Base-by-base conservation (phyloP, 2,797 vertebrate species). In the Luscinia megarhynchos region DNA sequence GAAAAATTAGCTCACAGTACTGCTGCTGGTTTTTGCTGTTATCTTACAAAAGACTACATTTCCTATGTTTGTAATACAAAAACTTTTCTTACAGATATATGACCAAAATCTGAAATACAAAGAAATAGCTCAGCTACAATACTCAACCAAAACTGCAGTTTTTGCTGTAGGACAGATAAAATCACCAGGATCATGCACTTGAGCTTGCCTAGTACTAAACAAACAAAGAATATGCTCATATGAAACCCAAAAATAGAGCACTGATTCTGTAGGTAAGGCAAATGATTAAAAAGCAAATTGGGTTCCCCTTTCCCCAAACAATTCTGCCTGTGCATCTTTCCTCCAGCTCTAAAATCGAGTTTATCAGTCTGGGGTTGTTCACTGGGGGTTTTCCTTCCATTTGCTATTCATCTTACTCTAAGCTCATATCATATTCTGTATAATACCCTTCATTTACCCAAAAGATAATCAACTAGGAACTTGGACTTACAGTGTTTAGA, bases 311-410 rank as follows among this genome's bases (percentile, higher is more conserved):
- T 74, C 10, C n/a, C 26, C 22, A 76, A 75, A 68, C 36, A 12
- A 57, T 73, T 87, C 54, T 84, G 41, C 19, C 24, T 40, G 8
- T 15, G 18, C 3, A 16, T 81, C 54, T 62, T 70, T 68, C 24
- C 38, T 89, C 26, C 38, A 66, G 43, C 22, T 63, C 14, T 48
- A 73, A 84, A 87, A 73, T 0, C 5, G 4, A 34, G 26, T 73
- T 76, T 62, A n/a, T 46, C 75, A 13, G 14, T 41, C 46, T 54
- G 16, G 2, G 13, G 11, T 34, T 69, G 11, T 7, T 64, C 11
- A 5, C 5, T 24, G 21, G 4, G 1, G 4, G 0, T 2, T 32
- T 51, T 58, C 40, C 15, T 17, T 51, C 6, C 18, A 38, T 64
- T 70, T 61, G 5, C 45, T 58, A 46, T 14, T 67, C 41, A 54